These are phyloP conservation scores for Augiades crinisus DNA, from an alignment of 2,888 invertebrate species.

Conservation along the genomic window DNA sequence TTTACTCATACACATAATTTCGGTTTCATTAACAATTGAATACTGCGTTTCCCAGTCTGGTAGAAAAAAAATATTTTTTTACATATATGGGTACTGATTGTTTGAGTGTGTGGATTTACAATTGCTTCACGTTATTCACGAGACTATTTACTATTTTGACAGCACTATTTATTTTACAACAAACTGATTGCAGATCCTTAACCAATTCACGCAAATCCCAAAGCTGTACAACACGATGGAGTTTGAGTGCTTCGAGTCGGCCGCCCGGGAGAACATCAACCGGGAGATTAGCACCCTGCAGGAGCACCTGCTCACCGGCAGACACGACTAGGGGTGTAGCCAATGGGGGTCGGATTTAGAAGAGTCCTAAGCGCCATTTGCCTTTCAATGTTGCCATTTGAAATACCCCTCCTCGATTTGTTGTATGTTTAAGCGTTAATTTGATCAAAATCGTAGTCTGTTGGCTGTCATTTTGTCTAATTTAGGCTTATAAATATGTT, in stretches of 20 bases:
- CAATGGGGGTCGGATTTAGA: slow-evolving; percentile 22
- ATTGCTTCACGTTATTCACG: too few relatives aligned
- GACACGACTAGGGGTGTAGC: slow-evolving; percentile 41
- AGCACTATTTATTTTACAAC: too few relatives aligned
- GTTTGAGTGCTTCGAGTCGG: slow-evolving; percentile 59
- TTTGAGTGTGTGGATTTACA: too few relatives aligned
- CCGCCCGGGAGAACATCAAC: slow-evolving; percentile 66
- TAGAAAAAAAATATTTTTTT: too few relatives aligned
- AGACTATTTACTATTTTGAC: too few relatives aligned
- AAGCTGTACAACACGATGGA: slow-evolving; percentile 64
- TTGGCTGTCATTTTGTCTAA: not conserved
- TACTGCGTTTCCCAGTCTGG: too few relatives aligned
- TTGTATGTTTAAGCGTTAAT: not conserved
- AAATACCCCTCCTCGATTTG: not conserved
- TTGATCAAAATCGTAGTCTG: not conserved
- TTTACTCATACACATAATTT: too few relatives aligned
- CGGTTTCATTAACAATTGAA: too few relatives aligned
- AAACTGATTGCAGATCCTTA: slow-evolving; percentile 55
- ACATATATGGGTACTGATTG: too few relatives aligned
- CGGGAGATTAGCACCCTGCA: slow-evolving; percentile 59
- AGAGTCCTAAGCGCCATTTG: slow-evolving; percentile 15
- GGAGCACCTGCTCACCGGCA: slow-evolving; percentile 52
- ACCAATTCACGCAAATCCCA: slow-evolving; percentile 63
- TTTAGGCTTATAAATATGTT: not conserved
- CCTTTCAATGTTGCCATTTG: slow-evolving; percentile 4